Conservation (phyloP, 2,888 invertebrate species). For the Esperia sulphurella region DNA sequence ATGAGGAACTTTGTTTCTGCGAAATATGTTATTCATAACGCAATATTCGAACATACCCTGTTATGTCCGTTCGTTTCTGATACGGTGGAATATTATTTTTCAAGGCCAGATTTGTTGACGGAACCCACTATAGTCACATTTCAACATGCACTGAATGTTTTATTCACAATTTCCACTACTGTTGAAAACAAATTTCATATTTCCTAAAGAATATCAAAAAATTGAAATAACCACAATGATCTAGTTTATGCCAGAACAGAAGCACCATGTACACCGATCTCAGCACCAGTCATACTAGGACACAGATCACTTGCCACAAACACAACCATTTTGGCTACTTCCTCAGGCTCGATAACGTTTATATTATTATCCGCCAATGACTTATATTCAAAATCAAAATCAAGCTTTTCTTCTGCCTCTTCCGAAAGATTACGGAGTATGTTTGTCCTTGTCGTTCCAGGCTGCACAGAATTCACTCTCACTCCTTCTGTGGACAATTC, state of each 20-base stretch:
- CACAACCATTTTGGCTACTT: constrained; percentile 39
- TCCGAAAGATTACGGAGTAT: constrained; percentile 31
- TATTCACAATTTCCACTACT: too few species aligned
- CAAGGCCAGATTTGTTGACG: too few species aligned
- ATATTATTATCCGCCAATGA: constrained; percentile 24
- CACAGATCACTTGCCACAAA: constrained; percentile 41
- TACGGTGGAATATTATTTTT: too few species aligned
- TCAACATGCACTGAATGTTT: too few species aligned
- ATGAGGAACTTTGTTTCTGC: too few species aligned
- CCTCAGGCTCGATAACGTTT: constrained; percentile 34
- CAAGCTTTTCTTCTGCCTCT: constrained; percentile 16
- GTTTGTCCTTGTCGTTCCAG: constrained; percentile 39
- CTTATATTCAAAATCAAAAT: constrained; percentile 17
- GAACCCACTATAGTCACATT: too few species aligned
- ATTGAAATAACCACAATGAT: too few species aligned
- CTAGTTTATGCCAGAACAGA: constrained; percentile 17
- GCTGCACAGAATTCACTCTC: constrained; percentile 41
- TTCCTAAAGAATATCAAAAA: too few species aligned
- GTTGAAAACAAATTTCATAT: too few species aligned
- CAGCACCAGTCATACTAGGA: constrained; percentile 43
- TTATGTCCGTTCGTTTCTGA: too few species aligned
- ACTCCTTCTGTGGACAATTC: constrained; percentile 39
- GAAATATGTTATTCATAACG: too few species aligned
- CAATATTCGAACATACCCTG: too few species aligned
- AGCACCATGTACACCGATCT: constrained; percentile 31